phyloP scores from a whole-genome alignment of 2,888 invertebrate genomes.

The Pimpla rufipes region DNA sequence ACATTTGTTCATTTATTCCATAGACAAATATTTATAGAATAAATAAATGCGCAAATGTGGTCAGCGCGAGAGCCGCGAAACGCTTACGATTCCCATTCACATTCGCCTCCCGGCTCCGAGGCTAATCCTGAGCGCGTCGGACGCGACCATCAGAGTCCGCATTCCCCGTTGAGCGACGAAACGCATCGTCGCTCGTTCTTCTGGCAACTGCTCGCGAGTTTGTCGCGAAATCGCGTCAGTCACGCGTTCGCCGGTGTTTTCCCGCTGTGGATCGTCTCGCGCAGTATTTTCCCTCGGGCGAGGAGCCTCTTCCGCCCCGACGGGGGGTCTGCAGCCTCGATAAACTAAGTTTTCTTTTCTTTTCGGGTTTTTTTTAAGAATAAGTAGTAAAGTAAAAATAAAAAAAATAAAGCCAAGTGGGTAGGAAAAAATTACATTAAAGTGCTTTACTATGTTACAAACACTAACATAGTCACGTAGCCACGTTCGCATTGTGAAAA shows the following conservation, averaged over 20 bases:
- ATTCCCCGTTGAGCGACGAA: no score
- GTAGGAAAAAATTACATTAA: slow-evolving; percentile 78
- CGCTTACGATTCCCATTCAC: no score
- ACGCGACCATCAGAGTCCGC: no score
- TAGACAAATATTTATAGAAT: no score
- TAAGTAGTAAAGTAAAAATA: slow-evolving; percentile 58
- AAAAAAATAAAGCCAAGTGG: slow-evolving; percentile 64
- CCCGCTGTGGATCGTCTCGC: background rate
- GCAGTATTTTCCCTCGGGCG: background rate
- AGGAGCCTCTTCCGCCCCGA: background rate
- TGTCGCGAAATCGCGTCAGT: background rate
- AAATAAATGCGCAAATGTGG: no score
- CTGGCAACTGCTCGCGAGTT: background rate
- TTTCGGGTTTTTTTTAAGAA: slow-evolving; percentile 36
- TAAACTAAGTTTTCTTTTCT: slow-evolving; percentile 54
- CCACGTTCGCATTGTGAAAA: slow-evolving; percentile 63
- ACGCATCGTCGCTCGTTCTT: background rate
- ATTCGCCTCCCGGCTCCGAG: no score
- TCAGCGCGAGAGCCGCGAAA: no score
- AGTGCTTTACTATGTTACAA: slow-evolving; percentile 81
- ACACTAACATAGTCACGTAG: slow-evolving; percentile 81
- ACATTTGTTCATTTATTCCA: no score
- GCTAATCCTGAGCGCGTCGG: no score
- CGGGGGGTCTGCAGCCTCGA: slow-evolving; percentile 11
- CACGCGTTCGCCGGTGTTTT: background rate